A percentile compares a stretch with the other conserved stretches of the same genome.
Evolutionary conservation across 2,797 vertebrate genomes (phyloP).

Genomic region (Etheostoma perlongum): DNA sequence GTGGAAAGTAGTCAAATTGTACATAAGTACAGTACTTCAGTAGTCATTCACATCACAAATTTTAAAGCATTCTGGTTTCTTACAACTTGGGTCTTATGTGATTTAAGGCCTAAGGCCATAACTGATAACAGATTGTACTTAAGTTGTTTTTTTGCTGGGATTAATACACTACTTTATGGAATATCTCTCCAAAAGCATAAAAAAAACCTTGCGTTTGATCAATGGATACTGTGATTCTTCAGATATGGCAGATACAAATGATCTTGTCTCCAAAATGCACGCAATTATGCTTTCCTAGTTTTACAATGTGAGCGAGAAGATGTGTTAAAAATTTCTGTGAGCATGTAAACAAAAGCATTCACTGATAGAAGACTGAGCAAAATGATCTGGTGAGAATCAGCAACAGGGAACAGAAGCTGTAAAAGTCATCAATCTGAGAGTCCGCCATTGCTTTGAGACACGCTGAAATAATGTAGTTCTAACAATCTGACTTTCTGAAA

Average conservation of each 20-base stretch:
- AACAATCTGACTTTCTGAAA: slow-evolving; percentile 29
- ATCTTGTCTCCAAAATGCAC: neutral
- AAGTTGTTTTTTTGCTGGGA: neutral
- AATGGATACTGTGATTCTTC: neutral
- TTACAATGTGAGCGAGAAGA: neutral
- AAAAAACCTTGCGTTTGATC: slow-evolving; percentile 3
- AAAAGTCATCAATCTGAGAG: slow-evolving; percentile 6
- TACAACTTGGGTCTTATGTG: neutral
- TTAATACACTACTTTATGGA: neutral
- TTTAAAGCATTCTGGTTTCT: neutral
- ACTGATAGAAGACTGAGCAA: slow-evolving; percentile 10
- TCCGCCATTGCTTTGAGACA: slow-evolving; percentile 30
- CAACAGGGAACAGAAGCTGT: slow-evolving; percentile 4
- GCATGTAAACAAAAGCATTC: slow-evolving; percentile 19
- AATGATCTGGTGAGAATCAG: slow-evolving; percentile 17
- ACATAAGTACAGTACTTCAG: no score
- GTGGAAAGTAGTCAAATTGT: no score
- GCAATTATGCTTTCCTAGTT: slow-evolving; percentile 3
- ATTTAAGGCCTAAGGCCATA: no score
- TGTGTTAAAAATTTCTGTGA: neutral
- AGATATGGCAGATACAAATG: slow-evolving; percentile 7
- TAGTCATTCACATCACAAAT: neutral
- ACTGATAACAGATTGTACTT: neutral
- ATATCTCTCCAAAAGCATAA: slow-evolving; percentile 3
- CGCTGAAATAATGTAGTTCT: slow-evolving; percentile 18